These are phyloP conservation scores for Herminia tarsipennalis DNA, from an alignment of 2,888 invertebrate genomes.

Conservation along the genomic window DNA sequence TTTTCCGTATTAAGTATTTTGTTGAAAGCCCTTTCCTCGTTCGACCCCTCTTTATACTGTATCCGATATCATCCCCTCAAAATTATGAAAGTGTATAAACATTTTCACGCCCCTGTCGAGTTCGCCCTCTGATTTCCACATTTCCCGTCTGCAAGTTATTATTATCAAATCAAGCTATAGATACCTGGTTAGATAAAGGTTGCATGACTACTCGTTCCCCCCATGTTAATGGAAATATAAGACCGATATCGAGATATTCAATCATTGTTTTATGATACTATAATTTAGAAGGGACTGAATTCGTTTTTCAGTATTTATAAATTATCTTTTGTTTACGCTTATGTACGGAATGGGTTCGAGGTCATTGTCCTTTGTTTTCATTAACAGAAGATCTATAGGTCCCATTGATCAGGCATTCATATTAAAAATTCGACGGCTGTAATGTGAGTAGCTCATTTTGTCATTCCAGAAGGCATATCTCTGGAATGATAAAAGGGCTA, in stretches of 20 bases:
- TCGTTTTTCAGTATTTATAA: conserved; percentile 44
- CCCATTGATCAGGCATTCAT: no score
- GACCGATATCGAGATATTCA: conserved; percentile 69
- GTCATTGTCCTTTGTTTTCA: no score
- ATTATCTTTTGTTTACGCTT: conserved; percentile 28
- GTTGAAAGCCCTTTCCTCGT: conserved; percentile 73
- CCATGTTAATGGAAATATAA: conserved; percentile 75
- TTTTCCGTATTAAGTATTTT: conserved; percentile 80
- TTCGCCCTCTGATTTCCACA: conserved; percentile 74
- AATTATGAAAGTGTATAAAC: conserved; percentile 86
- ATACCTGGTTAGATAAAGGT: conserved; percentile 77
- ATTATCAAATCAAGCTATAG: conserved; percentile 84
- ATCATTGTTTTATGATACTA: conserved; percentile 81
- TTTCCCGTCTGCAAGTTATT: conserved; percentile 78
- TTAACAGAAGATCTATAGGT: no score
- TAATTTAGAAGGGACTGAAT: conserved; percentile 59
- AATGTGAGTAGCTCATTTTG: no score
- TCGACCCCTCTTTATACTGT: conserved; percentile 69
- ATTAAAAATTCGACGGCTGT: no score
- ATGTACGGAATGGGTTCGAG: no score
- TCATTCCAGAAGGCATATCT: no score
- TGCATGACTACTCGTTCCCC: conserved; percentile 69
- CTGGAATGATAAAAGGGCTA: no score
- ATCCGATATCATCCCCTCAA: conserved; percentile 81
- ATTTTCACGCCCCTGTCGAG: conserved; percentile 78